A percentile compares a stretch with the other conserved stretches of the same genome.
phyloP scores from a whole-genome alignment of 2,113 vertebrate genomes.

The Hymenochirus boettgeri region DNA sequence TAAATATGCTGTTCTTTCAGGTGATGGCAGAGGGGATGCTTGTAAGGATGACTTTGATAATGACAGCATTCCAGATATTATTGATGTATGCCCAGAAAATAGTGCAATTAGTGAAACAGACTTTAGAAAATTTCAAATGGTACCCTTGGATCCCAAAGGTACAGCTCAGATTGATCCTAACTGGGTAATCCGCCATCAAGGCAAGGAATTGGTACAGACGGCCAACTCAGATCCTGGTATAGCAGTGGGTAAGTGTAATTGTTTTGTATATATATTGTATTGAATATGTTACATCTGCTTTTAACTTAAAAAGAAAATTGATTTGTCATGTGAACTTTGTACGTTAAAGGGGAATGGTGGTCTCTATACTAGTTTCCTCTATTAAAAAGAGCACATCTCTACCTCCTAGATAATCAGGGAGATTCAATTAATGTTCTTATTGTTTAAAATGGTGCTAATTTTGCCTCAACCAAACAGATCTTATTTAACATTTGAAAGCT shows the following conservation, averaged over 20 bases:
- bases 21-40: constrained; percentile 88
- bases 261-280: too few relatives aligned
- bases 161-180: constrained; percentile 97
- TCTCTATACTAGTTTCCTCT: too few relatives aligned
- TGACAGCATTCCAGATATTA: constrained; percentile 85
- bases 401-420: too few relatives aligned
- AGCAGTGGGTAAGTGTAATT: constrained; percentile 94
- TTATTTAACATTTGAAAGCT: too few relatives aligned
- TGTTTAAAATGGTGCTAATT: too few relatives aligned
- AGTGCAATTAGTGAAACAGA: constrained; percentile 87
- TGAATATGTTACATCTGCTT: too few relatives aligned
- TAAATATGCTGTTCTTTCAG: constrained; percentile 55
- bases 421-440: too few relatives aligned
- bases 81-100: constrained; percentile 93
- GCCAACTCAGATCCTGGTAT: constrained; percentile 97
- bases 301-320: too few relatives aligned
- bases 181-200: constrained; percentile 96
- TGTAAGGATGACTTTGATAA: constrained; percentile 98
- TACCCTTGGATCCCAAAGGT: constrained; percentile 93
- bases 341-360: too few relatives aligned
- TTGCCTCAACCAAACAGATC: too few relatives aligned
- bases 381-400: too few relatives aligned
- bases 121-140: constrained; percentile 98
- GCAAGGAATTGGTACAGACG: constrained; percentile 94
- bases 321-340: too few relatives aligned